phyloP scores from a whole-genome alignment of 2,888 invertebrate species.

The Eumerus sabulonum region DNA sequence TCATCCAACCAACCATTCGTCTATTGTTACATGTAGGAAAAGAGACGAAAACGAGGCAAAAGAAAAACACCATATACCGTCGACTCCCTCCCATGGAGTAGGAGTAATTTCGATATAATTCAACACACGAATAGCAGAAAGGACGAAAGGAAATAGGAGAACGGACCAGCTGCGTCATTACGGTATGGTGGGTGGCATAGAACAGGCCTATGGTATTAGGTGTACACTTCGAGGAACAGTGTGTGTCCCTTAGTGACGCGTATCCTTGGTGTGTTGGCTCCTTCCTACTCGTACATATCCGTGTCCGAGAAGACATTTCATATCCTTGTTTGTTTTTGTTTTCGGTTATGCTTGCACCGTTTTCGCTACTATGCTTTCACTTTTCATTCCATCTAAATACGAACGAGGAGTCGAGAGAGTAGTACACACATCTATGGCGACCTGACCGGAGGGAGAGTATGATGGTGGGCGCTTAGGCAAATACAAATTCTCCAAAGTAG shows the following conservation, averaged over 20 bases:
- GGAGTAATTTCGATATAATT: constrained; percentile 63
- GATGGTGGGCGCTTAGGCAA: constrained; percentile 49
- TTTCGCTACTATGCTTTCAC: constrained; percentile 58
- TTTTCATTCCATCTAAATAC: constrained; percentile 32
- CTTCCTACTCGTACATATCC: constrained; percentile 39
- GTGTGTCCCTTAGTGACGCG: constrained; percentile 46
- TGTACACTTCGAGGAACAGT: constrained; percentile 25
- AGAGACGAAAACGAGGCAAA: neutral
- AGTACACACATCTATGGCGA: too few species aligned
- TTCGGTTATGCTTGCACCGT: constrained; percentile 53
- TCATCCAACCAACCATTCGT: constrained; percentile 41
- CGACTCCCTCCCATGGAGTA: constrained; percentile 46
- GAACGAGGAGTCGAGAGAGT: too few species aligned
- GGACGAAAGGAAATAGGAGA: constrained; percentile 2
- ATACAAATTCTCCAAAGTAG: constrained; percentile 43
- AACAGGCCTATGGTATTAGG: constrained; percentile 40
- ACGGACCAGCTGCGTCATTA: constrained; percentile 16
- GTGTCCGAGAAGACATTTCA: constrained; percentile 57
- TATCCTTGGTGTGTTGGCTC: constrained; percentile 27
- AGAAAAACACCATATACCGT: too few species aligned
- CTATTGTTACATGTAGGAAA: constrained; percentile 60
- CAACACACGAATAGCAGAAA: constrained; percentile 2
- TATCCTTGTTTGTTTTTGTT: constrained; percentile 65
- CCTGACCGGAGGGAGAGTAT: neutral
- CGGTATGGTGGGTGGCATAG: constrained; percentile 6